These are phyloP conservation scores for Chaenocephalus aceratus DNA, from an alignment of 2,113 vertebrate species.

Conservation along the genomic window DNA sequence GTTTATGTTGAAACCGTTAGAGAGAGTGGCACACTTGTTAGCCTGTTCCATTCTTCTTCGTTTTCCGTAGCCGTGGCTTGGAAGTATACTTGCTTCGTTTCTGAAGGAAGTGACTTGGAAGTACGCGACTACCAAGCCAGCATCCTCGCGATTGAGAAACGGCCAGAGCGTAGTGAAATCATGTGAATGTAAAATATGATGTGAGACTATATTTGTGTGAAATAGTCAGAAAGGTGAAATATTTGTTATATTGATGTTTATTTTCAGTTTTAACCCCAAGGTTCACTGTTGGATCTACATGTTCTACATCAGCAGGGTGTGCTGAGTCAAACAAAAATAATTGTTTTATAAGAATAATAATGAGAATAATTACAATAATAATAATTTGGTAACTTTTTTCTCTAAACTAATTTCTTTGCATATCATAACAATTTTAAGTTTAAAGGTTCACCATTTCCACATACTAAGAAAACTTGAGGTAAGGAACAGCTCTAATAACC, in stretches of 20 bases:
- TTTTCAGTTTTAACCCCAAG: conserved; percentile 39
- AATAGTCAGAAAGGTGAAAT: conserved; percentile 28
- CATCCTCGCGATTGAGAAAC: no score
- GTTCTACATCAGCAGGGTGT: conserved; percentile 41
- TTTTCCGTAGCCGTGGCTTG: no score
- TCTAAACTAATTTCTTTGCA: conserved; percentile 87
- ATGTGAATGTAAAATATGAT: conserved; percentile 27
- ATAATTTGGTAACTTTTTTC: conserved; percentile 84
- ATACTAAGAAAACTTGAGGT: conserved; percentile 83
- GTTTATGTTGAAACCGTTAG: no score
- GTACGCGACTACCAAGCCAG: no score
- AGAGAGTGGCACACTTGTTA: no score
- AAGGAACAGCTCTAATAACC: conserved; percentile 76
- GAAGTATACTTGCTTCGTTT: no score
- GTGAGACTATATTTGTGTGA: conserved; percentile 24
- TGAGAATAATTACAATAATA: conserved; percentile 73
- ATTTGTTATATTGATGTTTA: conserved; percentile 30
- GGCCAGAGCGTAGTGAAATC: conserved; percentile 30
- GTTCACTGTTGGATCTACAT: conserved; percentile 52
- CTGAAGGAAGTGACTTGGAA: no score
- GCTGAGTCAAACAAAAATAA: conserved; percentile 67
- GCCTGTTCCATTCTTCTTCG: no score
- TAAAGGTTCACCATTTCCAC: conserved; percentile 85
- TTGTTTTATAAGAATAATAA: conserved; percentile 57
- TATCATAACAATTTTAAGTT: conserved; percentile 84